Percentiles rank a stretch among this genome's conserved stretches.
Evolutionary conservation across 2,888 invertebrate genomes (phyloP).

Genomic region (Philonicus albiceps): DNA sequence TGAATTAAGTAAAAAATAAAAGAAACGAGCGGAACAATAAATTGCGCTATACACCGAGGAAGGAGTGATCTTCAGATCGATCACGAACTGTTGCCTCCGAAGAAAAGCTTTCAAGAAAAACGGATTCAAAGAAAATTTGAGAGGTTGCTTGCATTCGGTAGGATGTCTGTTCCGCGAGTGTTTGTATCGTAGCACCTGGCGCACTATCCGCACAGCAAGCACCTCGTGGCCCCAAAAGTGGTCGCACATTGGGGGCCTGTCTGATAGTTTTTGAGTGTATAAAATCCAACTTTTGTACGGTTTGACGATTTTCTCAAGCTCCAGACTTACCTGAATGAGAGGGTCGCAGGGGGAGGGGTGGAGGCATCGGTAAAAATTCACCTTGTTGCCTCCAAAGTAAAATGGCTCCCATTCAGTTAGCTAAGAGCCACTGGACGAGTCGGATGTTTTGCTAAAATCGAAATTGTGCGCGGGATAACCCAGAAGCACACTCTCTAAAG

Average conservation of each 20-base stretch:
- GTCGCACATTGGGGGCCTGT: not conserved
- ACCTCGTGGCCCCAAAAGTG: not conserved
- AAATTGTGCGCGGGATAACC: not conserved
- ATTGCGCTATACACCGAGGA: not conserved
- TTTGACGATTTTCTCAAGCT: conserved; percentile 18
- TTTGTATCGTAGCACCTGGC: not conserved
- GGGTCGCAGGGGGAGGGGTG: not conserved
- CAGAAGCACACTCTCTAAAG: not conserved
- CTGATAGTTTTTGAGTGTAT: not conserved
- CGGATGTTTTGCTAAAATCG: conserved; percentile 27
- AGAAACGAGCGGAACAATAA: not conserved
- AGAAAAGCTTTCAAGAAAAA: not conserved
- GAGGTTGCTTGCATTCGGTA: not conserved
- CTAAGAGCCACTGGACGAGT: conserved; percentile 34
- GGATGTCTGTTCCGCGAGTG: conserved; percentile 11
- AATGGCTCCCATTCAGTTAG: conserved; percentile 41
- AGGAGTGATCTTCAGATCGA: not conserved
- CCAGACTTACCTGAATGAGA: not conserved
- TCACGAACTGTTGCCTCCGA: not conserved
- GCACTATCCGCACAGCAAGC: conserved; percentile 11
- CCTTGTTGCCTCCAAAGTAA: conserved; percentile 35
- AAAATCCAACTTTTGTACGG: conserved; percentile 24
- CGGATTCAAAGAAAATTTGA: not conserved
- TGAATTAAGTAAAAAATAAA: not conserved
- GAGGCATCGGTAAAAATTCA: conserved; percentile 21